These are phyloP conservation scores for Craseonycteris thonglongyai DNA, from an alignment of 2,113 vertebrate genomes.

Conservation along the genomic window DNA sequence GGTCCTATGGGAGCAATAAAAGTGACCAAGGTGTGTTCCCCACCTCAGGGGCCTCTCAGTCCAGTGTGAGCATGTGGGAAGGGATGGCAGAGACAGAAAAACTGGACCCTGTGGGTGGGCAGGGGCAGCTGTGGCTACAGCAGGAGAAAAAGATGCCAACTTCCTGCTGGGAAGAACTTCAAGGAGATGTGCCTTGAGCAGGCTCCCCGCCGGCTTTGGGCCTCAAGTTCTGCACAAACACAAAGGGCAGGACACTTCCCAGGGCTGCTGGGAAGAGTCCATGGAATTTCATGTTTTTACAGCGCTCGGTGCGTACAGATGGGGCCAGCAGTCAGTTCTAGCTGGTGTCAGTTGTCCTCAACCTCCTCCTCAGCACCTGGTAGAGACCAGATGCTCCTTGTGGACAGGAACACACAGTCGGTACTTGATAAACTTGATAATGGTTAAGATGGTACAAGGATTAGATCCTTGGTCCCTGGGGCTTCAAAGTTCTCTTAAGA, in stretches of 20 bases:
- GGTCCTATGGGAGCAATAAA: not conserved
- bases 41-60: not conserved
- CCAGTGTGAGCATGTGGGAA: not conserved
- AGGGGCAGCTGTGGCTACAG: not conserved
- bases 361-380: not conserved
- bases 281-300: fast-evolving
- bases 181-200: fast-evolving
- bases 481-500: too few species aligned
- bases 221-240: not conserved
- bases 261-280: not conserved
- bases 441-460: too few species aligned
- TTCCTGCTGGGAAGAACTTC: not conserved
- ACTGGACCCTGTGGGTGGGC: not conserved
- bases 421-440: not conserved
- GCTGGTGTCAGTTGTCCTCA: not conserved
- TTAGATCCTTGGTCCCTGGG: too few species aligned
- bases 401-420: not conserved
- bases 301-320: not conserved
- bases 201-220: not conserved
- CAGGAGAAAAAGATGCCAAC: not conserved
- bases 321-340: not conserved
- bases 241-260: not conserved
- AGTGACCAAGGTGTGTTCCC: not conserved
- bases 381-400: not conserved
- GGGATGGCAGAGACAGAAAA: not conserved